phyloP scores from a whole-genome alignment of 92 coral and sea anemone species.

The Epizoanthus fatuus region DNA sequence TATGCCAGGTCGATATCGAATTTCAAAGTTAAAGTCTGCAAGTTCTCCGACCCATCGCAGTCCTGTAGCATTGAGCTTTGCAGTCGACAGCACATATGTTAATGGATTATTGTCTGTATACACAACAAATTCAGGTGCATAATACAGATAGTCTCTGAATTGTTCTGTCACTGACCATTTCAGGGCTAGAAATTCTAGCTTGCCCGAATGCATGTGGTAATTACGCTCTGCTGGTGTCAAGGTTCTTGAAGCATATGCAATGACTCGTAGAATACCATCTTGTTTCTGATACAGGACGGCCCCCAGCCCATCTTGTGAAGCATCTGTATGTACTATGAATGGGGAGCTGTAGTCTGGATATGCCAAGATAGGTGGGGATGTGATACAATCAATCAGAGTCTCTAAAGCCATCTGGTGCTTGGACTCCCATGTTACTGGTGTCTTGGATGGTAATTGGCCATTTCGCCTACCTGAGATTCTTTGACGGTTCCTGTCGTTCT shows the following conservation, averaged over 20 bases:
- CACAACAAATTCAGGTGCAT: constrained; percentile 20
- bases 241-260: constrained; percentile 4
- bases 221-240: not conserved
- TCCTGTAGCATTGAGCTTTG: no score
- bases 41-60: constrained; percentile 10
- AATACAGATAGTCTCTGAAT: not conserved
- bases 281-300: not conserved
- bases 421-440: constrained; percentile 7
- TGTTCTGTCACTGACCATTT: constrained; percentile 9
- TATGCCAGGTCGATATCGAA: constrained; percentile 15
- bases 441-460: no score
- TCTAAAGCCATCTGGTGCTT: not conserved
- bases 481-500: not conserved
- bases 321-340: constrained; percentile 1
- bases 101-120: constrained; percentile 38
- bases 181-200: not conserved
- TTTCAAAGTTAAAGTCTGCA: constrained; percentile 28
- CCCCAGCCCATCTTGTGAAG: constrained; percentile 4
- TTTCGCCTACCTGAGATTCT: not conserved
- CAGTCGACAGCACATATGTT: not conserved
- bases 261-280: constrained; percentile 1
- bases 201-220: constrained; percentile 1
- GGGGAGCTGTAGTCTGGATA: not conserved
- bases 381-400: not conserved
- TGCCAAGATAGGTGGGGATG: not conserved